These are phyloP conservation scores for Macropodus opercularis DNA, from an alignment of 2,797 vertebrate genomes.

Conservation along the genomic window DNA sequence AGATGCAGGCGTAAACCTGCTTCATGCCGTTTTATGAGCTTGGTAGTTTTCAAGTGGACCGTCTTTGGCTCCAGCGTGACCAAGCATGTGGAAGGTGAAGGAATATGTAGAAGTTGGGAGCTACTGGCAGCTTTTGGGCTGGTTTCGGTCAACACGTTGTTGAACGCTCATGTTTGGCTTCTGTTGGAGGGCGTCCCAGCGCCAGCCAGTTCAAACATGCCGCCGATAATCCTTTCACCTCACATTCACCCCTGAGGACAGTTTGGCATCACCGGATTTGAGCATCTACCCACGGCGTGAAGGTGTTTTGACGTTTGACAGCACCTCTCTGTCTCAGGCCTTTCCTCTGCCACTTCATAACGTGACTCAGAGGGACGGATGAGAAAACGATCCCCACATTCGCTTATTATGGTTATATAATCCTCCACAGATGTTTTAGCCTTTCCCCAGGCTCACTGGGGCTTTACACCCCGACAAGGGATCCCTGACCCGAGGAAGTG, in stretches of 20 bases:
- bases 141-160: slow-evolving; percentile 1
- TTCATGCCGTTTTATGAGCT: slow-evolving; percentile 47
- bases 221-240: slow-evolving; percentile 28
- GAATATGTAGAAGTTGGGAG: background rate
- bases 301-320: slow-evolving; percentile 4
- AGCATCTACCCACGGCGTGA: background rate
- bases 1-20: slow-evolving; percentile 50
- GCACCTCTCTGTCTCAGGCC: background rate
- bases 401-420: slow-evolving; percentile 35
- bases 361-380: slow-evolving; percentile 7
- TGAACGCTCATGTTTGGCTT: slow-evolving; percentile 10
- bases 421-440: slow-evolving; percentile 31
- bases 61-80: slow-evolving; percentile 11
- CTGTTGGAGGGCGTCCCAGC: slow-evolving; percentile 15
- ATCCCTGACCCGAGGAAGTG: slow-evolving; percentile 45
- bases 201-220: slow-evolving; percentile 23
- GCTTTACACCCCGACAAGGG: slow-evolving; percentile 43
- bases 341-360: slow-evolving; percentile 12
- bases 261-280: slow-evolving; percentile 11
- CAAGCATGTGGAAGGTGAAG: slow-evolving; percentile 1
- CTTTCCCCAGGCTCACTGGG: slow-evolving; percentile 19
- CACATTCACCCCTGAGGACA: background rate
- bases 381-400: slow-evolving; percentile 26
- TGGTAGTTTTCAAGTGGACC: slow-evolving; percentile 22
- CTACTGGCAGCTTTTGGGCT: background rate